Evolutionary conservation across 2,888 invertebrate species (phyloP).

Genomic region (Cantharis rufa): DNA sequence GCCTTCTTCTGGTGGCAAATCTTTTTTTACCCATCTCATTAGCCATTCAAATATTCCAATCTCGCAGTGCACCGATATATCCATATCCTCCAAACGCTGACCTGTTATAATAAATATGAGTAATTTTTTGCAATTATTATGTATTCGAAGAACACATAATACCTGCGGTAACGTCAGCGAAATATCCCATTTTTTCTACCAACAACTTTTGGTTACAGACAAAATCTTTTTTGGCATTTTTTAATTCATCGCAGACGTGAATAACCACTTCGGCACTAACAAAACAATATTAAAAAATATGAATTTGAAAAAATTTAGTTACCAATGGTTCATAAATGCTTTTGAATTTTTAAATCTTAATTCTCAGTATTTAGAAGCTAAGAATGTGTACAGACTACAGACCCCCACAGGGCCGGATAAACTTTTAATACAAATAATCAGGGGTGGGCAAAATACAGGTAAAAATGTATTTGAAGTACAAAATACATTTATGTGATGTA

Average conservation of each 20-base stretch:
- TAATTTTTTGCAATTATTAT: neutral
- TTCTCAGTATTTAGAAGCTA: too few relatives aligned
- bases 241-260: conserved; percentile 93
- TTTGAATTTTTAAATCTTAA: too few relatives aligned
- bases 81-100: conserved; percentile 86
- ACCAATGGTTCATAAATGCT: too few relatives aligned
- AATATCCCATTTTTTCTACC: conserved; percentile 93
- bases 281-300: neutral
- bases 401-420: too few relatives aligned
- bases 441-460: too few relatives aligned
- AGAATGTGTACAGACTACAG: too few relatives aligned
- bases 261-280: conserved; percentile 79
- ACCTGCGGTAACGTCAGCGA: conserved; percentile 84
- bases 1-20: conserved; percentile 66
- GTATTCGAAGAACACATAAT: conserved; percentile 5
- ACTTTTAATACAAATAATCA: too few relatives aligned
- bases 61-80: conserved; percentile 96
- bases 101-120: conserved; percentile 46
- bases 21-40: conserved; percentile 92
- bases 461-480: too few relatives aligned
- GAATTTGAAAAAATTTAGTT: too few relatives aligned
- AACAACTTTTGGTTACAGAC: conserved; percentile 84
- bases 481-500: too few relatives aligned
- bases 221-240: conserved; percentile 87
- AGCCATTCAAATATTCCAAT: conserved; percentile 95